Base-by-base conservation (phyloP, 2,113 vertebrate genomes). In the Butorides virescens region DNA sequence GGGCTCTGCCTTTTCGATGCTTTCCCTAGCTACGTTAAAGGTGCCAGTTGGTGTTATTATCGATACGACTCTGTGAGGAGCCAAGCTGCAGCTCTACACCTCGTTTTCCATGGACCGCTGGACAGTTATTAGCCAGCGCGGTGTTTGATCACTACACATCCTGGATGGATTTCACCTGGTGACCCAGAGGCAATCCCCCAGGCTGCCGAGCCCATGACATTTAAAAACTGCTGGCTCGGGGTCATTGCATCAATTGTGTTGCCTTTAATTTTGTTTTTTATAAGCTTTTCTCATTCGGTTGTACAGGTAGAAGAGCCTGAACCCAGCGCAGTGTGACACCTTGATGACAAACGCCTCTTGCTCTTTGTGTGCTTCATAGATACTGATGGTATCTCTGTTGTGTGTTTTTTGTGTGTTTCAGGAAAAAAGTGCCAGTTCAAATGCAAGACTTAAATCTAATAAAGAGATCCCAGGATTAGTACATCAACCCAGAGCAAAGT, bases 381-480 rank as follows among this genome's bases (percentile, higher is more conserved):
- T 39, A 39, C 71, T 72, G 46, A 86, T 74, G 59, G 50, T 53
- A 2, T 68, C 59, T 78, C 63, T 96, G 30, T 68, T 89, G 56
- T 94, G 34, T 85, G 59, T 16, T 61, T 42, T 86, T 52, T 97
- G 59, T 97, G 62, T 98, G 62, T 98, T 98, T 80, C 97, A 98
- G 98, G 98, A 98, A 98, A 98, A 98, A 98, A 98, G 98, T 98
- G 98, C 98, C 97, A 98, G 98, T 97, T 98, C 98, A 91, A 98
- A 98, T 12, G 26, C 87, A 91, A 98, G 97, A 97, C 98, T 98
- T 97, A 98, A 98, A 95, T 97, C 97, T 85, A 98, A 97, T 93
- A 98, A 98, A 96, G 98, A 98, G 96, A 83, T 98, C 76, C 98
- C 98, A 61, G 98, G 98, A 98, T 96, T 98, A 97, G 98, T 98